These are phyloP conservation scores for Halictus rubicundus DNA, from an alignment of 1,140 invertebrate genomes.

Conservation along the genomic window DNA sequence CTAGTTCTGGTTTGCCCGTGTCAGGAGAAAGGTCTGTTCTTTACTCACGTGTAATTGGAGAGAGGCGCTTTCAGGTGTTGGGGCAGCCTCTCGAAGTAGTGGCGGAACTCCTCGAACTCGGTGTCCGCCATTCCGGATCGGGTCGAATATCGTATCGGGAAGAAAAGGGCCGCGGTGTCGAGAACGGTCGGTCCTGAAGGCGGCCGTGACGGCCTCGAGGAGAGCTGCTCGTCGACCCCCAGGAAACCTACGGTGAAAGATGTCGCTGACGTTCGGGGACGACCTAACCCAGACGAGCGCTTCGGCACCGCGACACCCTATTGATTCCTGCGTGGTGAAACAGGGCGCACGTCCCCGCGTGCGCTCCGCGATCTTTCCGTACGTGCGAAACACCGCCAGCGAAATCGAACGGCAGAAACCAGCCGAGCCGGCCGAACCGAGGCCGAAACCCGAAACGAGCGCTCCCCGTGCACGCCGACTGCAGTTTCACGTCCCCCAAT, in stretches of 20 bases:
- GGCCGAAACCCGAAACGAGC: neutral
- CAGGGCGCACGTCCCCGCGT: slow-evolving; percentile 64
- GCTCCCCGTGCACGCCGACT: neutral
- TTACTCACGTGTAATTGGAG: slow-evolving; percentile 84
- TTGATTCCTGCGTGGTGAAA: slow-evolving; percentile 70
- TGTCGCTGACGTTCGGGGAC: slow-evolving; percentile 55
- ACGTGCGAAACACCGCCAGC: neutral
- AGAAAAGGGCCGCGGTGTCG: slow-evolving; percentile 38
- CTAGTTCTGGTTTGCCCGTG: neutral
- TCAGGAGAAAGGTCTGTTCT: neutral
- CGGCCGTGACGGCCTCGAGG: slow-evolving; percentile 59
- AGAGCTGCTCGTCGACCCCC: slow-evolving; percentile 58
- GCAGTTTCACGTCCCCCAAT: neutral
- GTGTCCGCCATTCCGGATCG: slow-evolving; percentile 88
- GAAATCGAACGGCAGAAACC: slow-evolving; percentile 18
- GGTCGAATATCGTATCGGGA: neutral
- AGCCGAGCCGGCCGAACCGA: neutral
- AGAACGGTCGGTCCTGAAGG: slow-evolving; percentile 56
- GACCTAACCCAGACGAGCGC: slow-evolving; percentile 15
- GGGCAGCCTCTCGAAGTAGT: slow-evolving; percentile 90
- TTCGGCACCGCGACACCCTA: slow-evolving; percentile 58
- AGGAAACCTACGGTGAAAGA: slow-evolving; percentile 41
- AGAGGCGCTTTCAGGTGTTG: slow-evolving; percentile 89
- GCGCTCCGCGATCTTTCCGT: slow-evolving; percentile 11
- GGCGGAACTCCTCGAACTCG: slow-evolving; percentile 95